phyloP scores from a whole-genome alignment of 2,113 vertebrate species.

The Rhadina sibilatrix region DNA sequence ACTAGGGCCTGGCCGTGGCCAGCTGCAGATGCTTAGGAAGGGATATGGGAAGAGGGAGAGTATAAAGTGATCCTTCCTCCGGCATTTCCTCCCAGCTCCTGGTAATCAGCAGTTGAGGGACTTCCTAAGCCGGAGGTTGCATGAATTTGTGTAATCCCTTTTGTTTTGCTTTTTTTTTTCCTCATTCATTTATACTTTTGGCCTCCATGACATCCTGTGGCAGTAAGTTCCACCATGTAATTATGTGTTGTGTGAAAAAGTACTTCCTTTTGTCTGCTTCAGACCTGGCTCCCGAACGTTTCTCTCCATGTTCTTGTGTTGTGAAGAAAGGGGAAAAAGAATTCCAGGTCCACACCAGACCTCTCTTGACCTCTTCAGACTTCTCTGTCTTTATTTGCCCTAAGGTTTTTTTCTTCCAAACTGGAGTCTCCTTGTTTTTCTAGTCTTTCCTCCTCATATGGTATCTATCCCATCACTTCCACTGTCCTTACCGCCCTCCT shows the following conservation, averaged over 20 bases:
- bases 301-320: not conserved
- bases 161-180: not conserved
- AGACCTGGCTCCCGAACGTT: not conserved
- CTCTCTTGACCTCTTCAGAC: not conserved
- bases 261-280: constrained; percentile 33
- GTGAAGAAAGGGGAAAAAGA: not conserved
- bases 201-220: constrained; percentile 47
- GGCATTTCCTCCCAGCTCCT: not conserved
- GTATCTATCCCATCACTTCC: not conserved
- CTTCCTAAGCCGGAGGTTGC: constrained; percentile 49
- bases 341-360: not conserved
- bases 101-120: constrained; percentile 12
- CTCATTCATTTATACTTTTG: constrained; percentile 52
- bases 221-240: constrained; percentile 29
- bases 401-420: not conserved
- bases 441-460: not conserved
- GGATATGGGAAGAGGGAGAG: constrained; percentile 29
- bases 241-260: constrained; percentile 51
- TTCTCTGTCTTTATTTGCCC: not conserved
- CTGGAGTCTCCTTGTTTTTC: not conserved
- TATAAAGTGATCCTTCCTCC: constrained; percentile 55
- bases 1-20: not conserved
- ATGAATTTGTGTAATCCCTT: constrained; percentile 24
- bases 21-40: constrained; percentile 49
- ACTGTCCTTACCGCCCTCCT: not conserved